Base-by-base conservation (phyloP, 2,113 vertebrate genomes). In the Notiomystis cincta region DNA sequence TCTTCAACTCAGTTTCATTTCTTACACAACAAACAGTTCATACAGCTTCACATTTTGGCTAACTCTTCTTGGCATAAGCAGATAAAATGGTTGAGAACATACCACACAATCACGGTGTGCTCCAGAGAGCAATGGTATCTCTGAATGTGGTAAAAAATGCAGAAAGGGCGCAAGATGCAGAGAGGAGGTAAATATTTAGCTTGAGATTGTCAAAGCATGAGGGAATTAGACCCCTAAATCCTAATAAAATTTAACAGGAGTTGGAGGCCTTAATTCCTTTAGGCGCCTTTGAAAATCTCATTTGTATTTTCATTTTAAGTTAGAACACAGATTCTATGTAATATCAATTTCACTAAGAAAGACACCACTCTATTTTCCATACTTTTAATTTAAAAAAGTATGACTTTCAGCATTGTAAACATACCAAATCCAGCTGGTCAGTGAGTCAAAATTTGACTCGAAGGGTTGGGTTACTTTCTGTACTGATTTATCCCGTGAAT, bases 131-230 rank as follows among this genome's bases (percentile, higher is more conserved):
- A 77, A 27, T n/a, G 50, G 44, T 93, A 62, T 80, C 78, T 91
- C 67, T 82, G 78, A 88, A 37, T 9, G 37, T 60, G 81, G 87
- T 87, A 93, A 93, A 92, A 93, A 96, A 90, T 93, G 24, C 47
- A 83, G 76, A 95, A 94, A 93, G 62, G 69, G 56, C 30, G 21
- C 56, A 93, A 83, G 82, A 94, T 81, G 47, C 76, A 95, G 71
- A 88, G 15, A 71, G n/a, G 30, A 94, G 66, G 86, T 93, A 96
- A 96, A 96, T 94, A 92, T 83, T 94, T 94, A 71, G 82, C 62
- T 75, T 86, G 79, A 90, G 88, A 90, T 87, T 96, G 60, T 83
- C 82, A 92, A 90, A 86, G 38, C 79, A 73, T 35, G n/a, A 81
- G 71, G 54, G 93, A 96, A 91, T 90, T 86, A 78, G 66, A 86